These are phyloP conservation scores for Cyphomyrmex costatus DNA, from an alignment of 1,140 invertebrate species.

Conservation along the genomic window DNA sequence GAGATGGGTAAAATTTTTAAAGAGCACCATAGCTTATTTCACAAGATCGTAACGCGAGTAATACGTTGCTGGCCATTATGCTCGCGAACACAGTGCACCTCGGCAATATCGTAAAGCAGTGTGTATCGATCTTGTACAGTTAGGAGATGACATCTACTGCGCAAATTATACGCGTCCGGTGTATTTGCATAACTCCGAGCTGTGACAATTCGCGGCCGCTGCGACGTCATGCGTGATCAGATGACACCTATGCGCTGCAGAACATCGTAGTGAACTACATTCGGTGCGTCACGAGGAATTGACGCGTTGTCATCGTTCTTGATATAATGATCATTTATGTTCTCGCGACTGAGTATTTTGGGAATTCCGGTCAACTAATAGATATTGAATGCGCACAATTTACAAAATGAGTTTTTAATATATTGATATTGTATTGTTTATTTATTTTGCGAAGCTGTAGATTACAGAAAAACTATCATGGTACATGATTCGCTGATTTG, in stretches of 20 bases:
- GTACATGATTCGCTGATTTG: not conserved
- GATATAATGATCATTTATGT: not conserved
- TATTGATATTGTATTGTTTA: not conserved
- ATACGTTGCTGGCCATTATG: slow-evolving; percentile 3
- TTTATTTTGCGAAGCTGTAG: not conserved
- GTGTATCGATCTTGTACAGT: slow-evolving; percentile 46
- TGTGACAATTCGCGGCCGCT: not conserved
- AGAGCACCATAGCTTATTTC: not conserved
- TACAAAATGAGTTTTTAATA: not conserved
- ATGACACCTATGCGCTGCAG: not conserved
- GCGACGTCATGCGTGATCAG: slow-evolving; percentile 27
- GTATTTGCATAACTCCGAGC: slow-evolving; percentile 49
- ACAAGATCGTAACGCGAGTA: not conserved
- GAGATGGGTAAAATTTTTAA: slow-evolving; percentile 35
- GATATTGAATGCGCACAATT: not conserved
- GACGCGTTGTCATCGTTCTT: not conserved
- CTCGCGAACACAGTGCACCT: slow-evolving; percentile 10
- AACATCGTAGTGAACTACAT: not conserved
- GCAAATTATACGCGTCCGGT: slow-evolving; percentile 48
- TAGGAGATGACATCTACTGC: slow-evolving; percentile 44
- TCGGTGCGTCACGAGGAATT: slow-evolving; percentile 11
- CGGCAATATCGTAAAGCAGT: slow-evolving; percentile 44
- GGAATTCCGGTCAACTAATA: not conserved
- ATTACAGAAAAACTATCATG: not conserved
- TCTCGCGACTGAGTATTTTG: not conserved